These are phyloP conservation scores for Meteorus colon DNA, from an alignment of 2,888 invertebrate species.

Conservation along the genomic window DNA sequence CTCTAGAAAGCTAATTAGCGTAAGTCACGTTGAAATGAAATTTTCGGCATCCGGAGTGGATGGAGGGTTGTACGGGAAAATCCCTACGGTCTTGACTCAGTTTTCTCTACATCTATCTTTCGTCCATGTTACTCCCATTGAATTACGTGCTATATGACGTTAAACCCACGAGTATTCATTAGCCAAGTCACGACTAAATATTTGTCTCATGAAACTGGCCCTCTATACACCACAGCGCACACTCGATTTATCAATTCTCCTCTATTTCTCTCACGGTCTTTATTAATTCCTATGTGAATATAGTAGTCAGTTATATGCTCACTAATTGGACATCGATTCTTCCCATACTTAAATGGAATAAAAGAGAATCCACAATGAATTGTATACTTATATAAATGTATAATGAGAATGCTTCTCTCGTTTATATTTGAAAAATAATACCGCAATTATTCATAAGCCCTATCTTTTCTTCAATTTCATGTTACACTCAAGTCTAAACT, in stretches of 20 bases:
- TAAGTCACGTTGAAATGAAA: conserved; percentile 46
- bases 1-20: conserved; percentile 47
- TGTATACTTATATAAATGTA: too few relatives aligned
- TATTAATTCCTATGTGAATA: neutral
- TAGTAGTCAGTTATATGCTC: neutral
- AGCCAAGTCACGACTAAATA: conserved; percentile 24
- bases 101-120: neutral
- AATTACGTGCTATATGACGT: conserved; percentile 16
- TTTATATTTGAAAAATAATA: too few relatives aligned
- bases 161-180: conserved; percentile 17
- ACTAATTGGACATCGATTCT: conserved; percentile 4
- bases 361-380: too few relatives aligned
- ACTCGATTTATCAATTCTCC: conserved; percentile 6
- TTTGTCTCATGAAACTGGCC: conserved; percentile 13
- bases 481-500: too few relatives aligned
- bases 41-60: conserved; percentile 19
- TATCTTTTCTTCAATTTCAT: too few relatives aligned
- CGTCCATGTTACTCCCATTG: conserved; percentile 4
- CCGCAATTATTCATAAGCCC: too few relatives aligned
- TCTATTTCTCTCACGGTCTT: neutral
- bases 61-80: conserved; percentile 3
- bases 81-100: conserved; percentile 29
- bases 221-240: conserved; percentile 1
- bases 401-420: too few relatives aligned
- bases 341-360: neutral